Evolutionary conservation across 2,113 vertebrate species (phyloP), one percentile per base, ranked within the genome.

Genomic region (Zapus hudsonius): DNA sequence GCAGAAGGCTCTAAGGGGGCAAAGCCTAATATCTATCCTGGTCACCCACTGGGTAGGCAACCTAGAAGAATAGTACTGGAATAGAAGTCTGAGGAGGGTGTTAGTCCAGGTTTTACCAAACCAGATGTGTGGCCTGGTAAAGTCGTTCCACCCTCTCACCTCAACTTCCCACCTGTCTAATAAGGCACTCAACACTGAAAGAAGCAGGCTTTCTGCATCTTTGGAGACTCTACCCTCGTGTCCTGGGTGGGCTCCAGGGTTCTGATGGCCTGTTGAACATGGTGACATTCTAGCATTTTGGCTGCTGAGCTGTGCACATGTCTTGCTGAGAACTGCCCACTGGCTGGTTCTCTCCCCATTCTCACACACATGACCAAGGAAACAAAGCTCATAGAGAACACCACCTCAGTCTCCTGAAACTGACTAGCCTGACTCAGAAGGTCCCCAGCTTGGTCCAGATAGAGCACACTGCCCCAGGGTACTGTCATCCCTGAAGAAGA

Each of bases 361-460:
- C 47, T 59, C 75, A 89, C 29, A 81, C 19, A 5, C 2, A 10
- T 19, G 40, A 79, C 80, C 42, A 47, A n/a, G 36, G 22, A 44
- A 64, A 66, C 5, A 15, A 78, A 55, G 38, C 33, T 10, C 66
- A 20, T 0, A 0, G 16, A 72, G 52, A 59, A 40, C 3, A 33
- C 69, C 0, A 0, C n/a, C 61, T 61, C 40, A 3, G 80, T 63
- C 69, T 47, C 52, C 92, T n/a, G 72, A 94, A 69, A 64, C 40
- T 29, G 22, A 20, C 59, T 23, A 3, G 13, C 2, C 25, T 91
- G 95, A 89, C 91, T 89, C 93, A 81, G 72, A 40, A 64, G 86
- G 23, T n/a, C 73, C 75, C 44, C 0, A 1, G 38, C 7, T 20
- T 29, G 4, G 27, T 72, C 74, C 11, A 72, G 73, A 47, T 1